Base-by-base conservation (phyloP, 2,113 vertebrate genomes). In the Poeciliopsis occidentalis region DNA sequence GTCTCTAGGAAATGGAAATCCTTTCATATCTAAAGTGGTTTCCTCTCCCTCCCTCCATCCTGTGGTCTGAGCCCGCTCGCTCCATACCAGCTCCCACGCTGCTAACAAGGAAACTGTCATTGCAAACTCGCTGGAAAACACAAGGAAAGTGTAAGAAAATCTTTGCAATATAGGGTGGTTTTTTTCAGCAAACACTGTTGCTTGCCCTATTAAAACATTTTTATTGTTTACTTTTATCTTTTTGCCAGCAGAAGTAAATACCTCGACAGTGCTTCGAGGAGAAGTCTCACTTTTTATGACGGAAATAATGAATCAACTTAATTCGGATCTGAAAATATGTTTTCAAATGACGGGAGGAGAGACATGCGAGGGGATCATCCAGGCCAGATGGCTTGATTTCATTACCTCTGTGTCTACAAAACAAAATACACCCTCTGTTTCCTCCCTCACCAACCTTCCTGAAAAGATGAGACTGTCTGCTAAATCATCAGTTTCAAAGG, bases 1-100 rank as follows among this genome's bases (percentile, higher is more conserved):
- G 96, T 93, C 91, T 88, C 93, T 94, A 87, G 96, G 95, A 97
- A 97, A 96, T 95, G 94, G 93, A 96, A 95, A 94, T 93, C 95
- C 94, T 96, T 95, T 94, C 95, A 95, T 95, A 91, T 92, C 66
- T 71, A 41, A 92, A 97, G 95, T 95, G 93, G 95, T 96, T 97
- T 96, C 95, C 95, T 95, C 89, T 96, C 87, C 92, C 95, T 95
- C 79, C 92, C 95, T 87, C 80, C 76, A 71, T 91, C 93, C 90
- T 90, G 81, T 75, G 75, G 80, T 86, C 78, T 75, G 66, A 84
- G 81, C 60, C 75, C 88, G 82, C 75, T 83, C 73, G 71, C 78
- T 87, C 71, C 83, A 80, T 79, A 73, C 19, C 63, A 76, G 86
- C 83, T 85, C 80, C 82, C 79, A 76, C 78, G 27, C 77, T 60